Base-by-base conservation (phyloP, 2,797 vertebrate genomes). In the Fringilla coelebs region DNA sequence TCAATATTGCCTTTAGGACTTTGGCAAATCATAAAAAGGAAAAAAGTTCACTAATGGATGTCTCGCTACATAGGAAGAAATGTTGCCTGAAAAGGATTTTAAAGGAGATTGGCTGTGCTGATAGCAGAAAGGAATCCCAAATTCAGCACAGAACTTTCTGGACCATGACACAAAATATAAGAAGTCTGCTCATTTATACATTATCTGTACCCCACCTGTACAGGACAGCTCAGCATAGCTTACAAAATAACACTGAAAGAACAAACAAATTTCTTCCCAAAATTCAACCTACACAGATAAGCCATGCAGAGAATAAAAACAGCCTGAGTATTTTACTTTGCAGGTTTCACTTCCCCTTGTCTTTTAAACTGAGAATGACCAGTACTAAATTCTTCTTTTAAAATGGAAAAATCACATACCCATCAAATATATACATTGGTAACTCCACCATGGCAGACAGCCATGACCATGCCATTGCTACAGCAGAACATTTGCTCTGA, bases 381-480 rank as follows among this genome's bases (percentile, higher is more conserved):
- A 38, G 9, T 68, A 45, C 15, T 79, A 63, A 77, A 55, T 67
- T 63, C 4, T 16, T 73, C 24, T 70, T 86, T 79, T 40, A 11
- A 52, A 58, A 34, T 11, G 16, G n/a, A 75, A n/a, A 67, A 34
- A 54, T 36, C 71, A 32, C 21, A 73, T 5, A 60, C 4, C 4
- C 32, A 71, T 25, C 7, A 89, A 87, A 85, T 13, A 21, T 1
- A 52, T 26, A 10, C 46, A 51, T 0, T 71, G 32, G 57, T 45
- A 71, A 67, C 18, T 52, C 26, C 22, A 52, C 41, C 18, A 14
- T 6, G 10, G 34, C 48, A 58, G 26, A 31, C 12, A 58, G 20
- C n/a, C 26, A 28, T 0, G 1, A 77, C n/a, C 14, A 24, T 0
- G 1, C n/a, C 49, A 54, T 8, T 77, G 58, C n/a, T 85, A 31